Evolutionary conservation across 1,140 invertebrate species (phyloP).

Genomic region (Delia radicum): DNA sequence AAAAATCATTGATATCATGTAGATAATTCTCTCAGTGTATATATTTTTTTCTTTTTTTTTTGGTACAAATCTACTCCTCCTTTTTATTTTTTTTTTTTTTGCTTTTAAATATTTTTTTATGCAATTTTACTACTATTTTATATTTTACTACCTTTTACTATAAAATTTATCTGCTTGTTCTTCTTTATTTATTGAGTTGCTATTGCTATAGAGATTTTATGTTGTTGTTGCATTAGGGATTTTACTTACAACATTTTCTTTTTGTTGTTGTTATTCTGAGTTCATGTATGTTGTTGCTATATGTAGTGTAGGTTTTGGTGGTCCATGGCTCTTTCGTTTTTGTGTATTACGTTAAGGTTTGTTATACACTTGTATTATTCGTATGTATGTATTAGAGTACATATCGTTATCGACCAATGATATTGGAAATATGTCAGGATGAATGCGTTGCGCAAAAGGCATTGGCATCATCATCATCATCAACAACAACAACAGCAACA

Average conservation of each 20-base stretch:
- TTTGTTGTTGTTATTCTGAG: not conserved
- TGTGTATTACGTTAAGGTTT: too few species aligned
- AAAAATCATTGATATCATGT: too few species aligned
- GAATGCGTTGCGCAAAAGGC: conserved; percentile 44
- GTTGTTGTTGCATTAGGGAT: not conserved
- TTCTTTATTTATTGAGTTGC: not conserved
- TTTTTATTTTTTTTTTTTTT: too few species aligned
- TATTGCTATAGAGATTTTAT: not conserved
- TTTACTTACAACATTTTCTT: not conserved
- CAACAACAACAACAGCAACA: not conserved
- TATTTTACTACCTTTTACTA: not conserved
- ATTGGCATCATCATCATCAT: conserved; percentile 32
- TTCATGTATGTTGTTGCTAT: conserved; percentile 26
- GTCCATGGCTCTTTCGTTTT: conserved; percentile 15
- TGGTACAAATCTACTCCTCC: too few species aligned
- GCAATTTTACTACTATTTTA: not conserved
- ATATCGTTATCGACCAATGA: conserved; percentile 56
- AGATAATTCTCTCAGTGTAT: too few species aligned
- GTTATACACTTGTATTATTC: conserved; percentile 33
- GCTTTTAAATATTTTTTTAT: not conserved
- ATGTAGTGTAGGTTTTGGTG: conserved; percentile 28
- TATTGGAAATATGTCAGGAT: conserved; percentile 55
- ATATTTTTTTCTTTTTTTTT: too few species aligned
- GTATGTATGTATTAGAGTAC: conserved; percentile 28
- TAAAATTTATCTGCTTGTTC: not conserved